Conservation (phyloP, 2,888 invertebrate genomes). For the Tipula lateralis region DNA sequence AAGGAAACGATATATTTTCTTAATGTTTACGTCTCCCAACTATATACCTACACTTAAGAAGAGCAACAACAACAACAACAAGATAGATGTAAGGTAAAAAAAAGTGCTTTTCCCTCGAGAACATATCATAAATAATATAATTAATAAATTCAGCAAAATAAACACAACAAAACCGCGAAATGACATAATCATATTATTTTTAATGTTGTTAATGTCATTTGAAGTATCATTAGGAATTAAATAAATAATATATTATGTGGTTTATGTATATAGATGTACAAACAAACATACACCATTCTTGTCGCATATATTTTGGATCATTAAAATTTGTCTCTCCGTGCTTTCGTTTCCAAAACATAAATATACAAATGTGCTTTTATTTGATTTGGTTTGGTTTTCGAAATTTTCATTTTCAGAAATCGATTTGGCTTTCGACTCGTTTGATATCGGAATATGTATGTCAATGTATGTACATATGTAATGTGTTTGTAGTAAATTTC, state of each 20-base stretch:
- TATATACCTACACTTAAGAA: too few species aligned
- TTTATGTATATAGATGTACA: not conserved
- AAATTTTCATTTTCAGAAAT: not conserved
- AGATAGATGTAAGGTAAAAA: too few species aligned
- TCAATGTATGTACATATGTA: not conserved
- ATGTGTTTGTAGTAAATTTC: too few species aligned
- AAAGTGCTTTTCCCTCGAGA: too few species aligned
- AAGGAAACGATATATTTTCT: too few species aligned
- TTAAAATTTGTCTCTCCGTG: not conserved
- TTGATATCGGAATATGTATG: not conserved
- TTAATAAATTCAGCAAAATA: too few species aligned
- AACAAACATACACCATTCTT: not conserved
- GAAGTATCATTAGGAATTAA: slow-evolving; percentile 11
- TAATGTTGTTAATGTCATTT: not conserved
- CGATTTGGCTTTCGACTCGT: not conserved
- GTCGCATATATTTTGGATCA: not conserved
- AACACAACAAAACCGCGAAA: not conserved
- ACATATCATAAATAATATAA: too few species aligned
- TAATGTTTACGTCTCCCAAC: too few species aligned
- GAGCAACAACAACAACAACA: too few species aligned
- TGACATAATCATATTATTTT: not conserved
- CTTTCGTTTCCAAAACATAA: not conserved
- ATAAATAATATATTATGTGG: not conserved
- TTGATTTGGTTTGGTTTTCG: not conserved
- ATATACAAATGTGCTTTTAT: not conserved